A percentile compares a stretch with the other conserved stretches of the same genome.
phyloP scores from a whole-genome alignment of 2,113 vertebrate species.

The Tapirus terrestris region DNA sequence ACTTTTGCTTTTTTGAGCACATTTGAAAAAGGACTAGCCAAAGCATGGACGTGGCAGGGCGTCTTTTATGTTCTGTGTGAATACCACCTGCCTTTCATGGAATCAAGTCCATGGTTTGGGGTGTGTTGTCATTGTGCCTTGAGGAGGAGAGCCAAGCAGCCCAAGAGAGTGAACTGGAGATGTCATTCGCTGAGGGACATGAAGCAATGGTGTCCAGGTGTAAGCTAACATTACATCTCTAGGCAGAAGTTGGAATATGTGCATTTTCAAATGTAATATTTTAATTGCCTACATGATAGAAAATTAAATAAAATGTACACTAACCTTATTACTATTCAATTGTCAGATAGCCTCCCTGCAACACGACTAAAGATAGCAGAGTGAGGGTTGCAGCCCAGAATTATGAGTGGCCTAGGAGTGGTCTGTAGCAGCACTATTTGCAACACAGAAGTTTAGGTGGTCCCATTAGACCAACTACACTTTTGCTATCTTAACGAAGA shows the following conservation, averaged over 20 bases:
- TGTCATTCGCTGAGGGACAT: not conserved
- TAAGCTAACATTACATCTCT: slow-evolving; percentile 34
- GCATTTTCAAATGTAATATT: slow-evolving; percentile 56
- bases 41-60: not conserved
- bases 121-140: not conserved
- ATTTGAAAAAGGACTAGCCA: not conserved
- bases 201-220: not conserved
- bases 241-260: slow-evolving; percentile 13
- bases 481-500: not conserved
- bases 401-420: not conserved
- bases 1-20: not conserved
- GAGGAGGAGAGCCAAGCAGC: not conserved
- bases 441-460: not conserved
- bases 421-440: slow-evolving; percentile 15
- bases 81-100: not conserved
- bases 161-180: slow-evolving; percentile 13
- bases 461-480: not conserved
- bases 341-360: not conserved
- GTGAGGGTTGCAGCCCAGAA: not conserved
- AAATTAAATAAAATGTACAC: slow-evolving; percentile 60
- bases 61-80: not conserved
- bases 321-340: not conserved
- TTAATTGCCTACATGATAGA: slow-evolving; percentile 64
- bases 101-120: not conserved
- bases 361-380: not conserved